These are phyloP conservation scores for Pocillopora grandis DNA, from an alignment of 92 coral and sea anemone genomes.

Conservation along the genomic window DNA sequence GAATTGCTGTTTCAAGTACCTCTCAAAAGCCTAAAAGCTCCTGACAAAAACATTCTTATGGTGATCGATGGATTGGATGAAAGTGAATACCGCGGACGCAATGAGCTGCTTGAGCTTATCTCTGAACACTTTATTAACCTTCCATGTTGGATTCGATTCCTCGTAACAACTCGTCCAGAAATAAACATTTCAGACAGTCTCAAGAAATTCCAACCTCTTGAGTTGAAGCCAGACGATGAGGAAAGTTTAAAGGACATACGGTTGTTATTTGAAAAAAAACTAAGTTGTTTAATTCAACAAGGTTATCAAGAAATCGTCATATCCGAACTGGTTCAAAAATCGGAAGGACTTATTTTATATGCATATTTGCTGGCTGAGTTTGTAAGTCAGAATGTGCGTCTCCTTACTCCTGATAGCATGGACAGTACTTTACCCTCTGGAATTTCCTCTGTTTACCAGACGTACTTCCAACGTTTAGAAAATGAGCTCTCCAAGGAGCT, in stretches of 20 bases:
- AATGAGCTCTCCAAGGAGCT: constrained; percentile 9
- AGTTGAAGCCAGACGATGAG: constrained; percentile 33
- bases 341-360: constrained; percentile 43
- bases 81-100: constrained; percentile 48
- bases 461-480: constrained; percentile 20
- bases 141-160: constrained; percentile 57
- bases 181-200: constrained; percentile 22
- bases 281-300: neutral
- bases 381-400: neutral
- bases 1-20: constrained; percentile 60
- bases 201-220: constrained; percentile 30
- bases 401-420: neutral
- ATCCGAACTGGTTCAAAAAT: constrained; percentile 30
- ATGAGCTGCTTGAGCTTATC: constrained; percentile 49
- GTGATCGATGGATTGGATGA: constrained; percentile 70
- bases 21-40: constrained; percentile 29
- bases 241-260: constrained; percentile 45
- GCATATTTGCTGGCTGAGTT: constrained; percentile 3
- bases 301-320: neutral
- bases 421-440: neutral
- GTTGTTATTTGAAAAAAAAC: constrained; percentile 17
- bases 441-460: constrained; percentile 17
- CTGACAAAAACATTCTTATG: constrained; percentile 40
- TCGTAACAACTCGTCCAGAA: constrained; percentile 65
- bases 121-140: constrained; percentile 41